Evolutionary conservation across 2,888 invertebrate genomes (phyloP).

Genomic region (Nomada lathburiana): DNA sequence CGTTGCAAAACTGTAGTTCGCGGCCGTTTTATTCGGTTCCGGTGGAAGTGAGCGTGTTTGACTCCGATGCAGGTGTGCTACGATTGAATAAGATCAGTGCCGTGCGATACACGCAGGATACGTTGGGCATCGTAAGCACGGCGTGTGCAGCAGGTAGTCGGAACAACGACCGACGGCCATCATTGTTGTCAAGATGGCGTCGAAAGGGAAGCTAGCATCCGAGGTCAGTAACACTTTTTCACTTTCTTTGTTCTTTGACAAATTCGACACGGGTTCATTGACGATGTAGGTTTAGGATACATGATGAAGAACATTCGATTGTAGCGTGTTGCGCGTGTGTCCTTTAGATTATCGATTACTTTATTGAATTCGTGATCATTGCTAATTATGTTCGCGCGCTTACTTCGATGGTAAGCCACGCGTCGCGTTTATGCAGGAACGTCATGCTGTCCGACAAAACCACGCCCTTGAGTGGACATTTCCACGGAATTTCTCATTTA

Average conservation of each 20-base stretch:
- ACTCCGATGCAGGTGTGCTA: constrained; percentile 19
- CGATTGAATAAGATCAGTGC: constrained; percentile 14
- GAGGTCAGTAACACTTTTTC: constrained; percentile 75
- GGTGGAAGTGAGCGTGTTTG: constrained; percentile 22
- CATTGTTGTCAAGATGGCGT: constrained; percentile 82
- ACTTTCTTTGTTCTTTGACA: background rate
- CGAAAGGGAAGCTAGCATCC: constrained; percentile 77
- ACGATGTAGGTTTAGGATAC: constrained; percentile 6
- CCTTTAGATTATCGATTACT: constrained; percentile 32
- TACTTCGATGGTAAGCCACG: constrained; percentile 34
- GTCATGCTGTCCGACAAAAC: constrained; percentile 63
- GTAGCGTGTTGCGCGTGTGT: background rate
- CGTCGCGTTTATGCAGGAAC: constrained; percentile 58
- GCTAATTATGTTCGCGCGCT: constrained; percentile 42
- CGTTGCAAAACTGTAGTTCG: constrained; percentile 9
- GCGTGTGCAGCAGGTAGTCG: constrained; percentile 65
- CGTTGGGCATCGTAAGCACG: constrained; percentile 43
- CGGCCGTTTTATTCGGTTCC: constrained; percentile 1
- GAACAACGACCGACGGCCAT: constrained; percentile 71
- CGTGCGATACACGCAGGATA: constrained; percentile 19
- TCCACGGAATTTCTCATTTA: background rate
- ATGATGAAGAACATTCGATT: background rate
- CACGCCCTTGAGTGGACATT: constrained; percentile 62
- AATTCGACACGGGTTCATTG: constrained; percentile 13
- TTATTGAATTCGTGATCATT: constrained; percentile 33